Base-by-base conservation (phyloP, 2,113 vertebrate genomes). In the Spizaetus ornatus region DNA sequence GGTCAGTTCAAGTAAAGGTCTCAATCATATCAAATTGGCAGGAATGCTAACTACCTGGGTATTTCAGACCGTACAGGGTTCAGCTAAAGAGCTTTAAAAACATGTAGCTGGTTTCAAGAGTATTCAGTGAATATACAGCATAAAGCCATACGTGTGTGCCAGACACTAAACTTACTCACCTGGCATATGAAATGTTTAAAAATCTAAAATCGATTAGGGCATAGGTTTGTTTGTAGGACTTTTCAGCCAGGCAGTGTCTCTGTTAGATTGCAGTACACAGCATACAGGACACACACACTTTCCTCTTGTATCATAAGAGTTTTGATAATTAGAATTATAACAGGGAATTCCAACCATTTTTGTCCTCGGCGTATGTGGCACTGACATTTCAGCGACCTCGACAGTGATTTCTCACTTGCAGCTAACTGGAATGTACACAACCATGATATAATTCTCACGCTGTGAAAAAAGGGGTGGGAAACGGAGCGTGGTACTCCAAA, bases 1-100 rank as follows among this genome's bases (percentile, higher is more conserved):
- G 95, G 87, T 96, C 81, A 58, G 82, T 86, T 96, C 82, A 91
- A 93, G 86, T 79, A 89, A 92, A 98, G 88, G 77, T 92, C 95
- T 97, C 94, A 82, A 96, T 97, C 93, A 94, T 81, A 94, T 87
- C 79, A 89, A 96, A 92, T 87, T 32, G 86, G 76, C 94, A 96
- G 88, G 74, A 86, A 96, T 96, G 42, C 45, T 96, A 97, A 96
- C 93, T 89, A 72, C 87, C 78, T 85, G 77, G 31, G 55, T 91
- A 94, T 74, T 92, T 90, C 58, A 92, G 86, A 87, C 56, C 40
- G 16, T n/a, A 31, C 34, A 82, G 48, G 18, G 50, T 88, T 87
- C 81, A 93, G n/a, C 55, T 78, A 66, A 69, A 80, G 69, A 88
- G 66, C 81, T 93, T 91, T 78, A 90, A 88, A 93, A 94, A 58